Conservation (phyloP, 2,888 invertebrate genomes). For the Phortica magna region DNA sequence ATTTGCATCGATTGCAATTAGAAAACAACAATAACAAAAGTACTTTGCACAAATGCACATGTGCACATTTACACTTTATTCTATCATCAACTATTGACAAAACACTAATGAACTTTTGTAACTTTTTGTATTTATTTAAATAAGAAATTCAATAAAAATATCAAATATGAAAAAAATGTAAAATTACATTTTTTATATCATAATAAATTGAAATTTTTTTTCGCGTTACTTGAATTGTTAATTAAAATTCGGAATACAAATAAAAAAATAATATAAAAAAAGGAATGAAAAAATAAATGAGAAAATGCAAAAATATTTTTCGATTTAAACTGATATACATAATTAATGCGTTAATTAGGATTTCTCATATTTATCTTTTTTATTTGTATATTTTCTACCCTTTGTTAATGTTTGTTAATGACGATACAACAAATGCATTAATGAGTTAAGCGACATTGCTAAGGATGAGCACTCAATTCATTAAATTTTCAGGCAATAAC, state of each 20-base stretch:
- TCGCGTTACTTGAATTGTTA: slow-evolving; percentile 32
- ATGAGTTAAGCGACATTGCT: neutral
- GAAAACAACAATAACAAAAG: neutral
- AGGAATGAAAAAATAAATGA: slow-evolving; percentile 32
- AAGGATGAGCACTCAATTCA: neutral
- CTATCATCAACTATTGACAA: no score
- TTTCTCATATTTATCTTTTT: neutral
- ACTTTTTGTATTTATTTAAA: neutral
- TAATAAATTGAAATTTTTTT: neutral
- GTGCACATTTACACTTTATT: neutral
- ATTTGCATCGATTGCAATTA: neutral
- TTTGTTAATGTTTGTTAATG: neutral
- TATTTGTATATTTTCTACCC: neutral
- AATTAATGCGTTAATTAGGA: neutral
- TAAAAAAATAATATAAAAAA: slow-evolving; percentile 1
- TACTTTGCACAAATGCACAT: slow-evolving; percentile 39
- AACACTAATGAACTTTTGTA: no score
- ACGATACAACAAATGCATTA: neutral
- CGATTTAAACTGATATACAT: neutral
- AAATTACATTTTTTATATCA: neutral
- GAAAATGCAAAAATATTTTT: slow-evolving; percentile 38
- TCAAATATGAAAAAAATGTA: neutral
- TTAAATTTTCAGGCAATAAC: neutral
- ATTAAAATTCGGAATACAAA: slow-evolving; percentile 38
- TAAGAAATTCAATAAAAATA: neutral